phyloP scores from a whole-genome alignment of 2,113 vertebrate species.

The Pogonocichla stellata region DNA sequence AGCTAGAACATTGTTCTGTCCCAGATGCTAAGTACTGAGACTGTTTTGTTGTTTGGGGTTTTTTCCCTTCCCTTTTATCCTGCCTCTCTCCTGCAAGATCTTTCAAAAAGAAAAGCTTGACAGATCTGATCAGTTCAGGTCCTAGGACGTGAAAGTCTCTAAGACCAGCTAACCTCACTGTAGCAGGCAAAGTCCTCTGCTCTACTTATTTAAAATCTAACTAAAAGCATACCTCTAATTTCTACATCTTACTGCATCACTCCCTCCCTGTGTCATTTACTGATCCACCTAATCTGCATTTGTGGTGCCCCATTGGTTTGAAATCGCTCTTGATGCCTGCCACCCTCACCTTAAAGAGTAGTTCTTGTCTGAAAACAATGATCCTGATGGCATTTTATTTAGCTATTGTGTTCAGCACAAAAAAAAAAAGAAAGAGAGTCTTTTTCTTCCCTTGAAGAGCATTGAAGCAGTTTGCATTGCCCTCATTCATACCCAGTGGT shows the following conservation, averaged over 20 bases:
- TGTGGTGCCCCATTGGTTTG: neutral
- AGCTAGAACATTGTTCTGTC: neutral
- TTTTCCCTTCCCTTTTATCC: neutral
- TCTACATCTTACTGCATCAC: neutral
- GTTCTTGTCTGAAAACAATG: neutral
- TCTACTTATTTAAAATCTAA: neutral
- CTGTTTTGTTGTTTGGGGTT: neutral
- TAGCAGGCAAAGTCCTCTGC: neutral
- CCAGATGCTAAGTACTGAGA: neutral
- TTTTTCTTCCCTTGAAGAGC: neutral
- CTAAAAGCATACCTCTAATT: neutral
- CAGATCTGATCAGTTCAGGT: neutral
- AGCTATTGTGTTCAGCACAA: neutral
- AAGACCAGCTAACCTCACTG: neutral
- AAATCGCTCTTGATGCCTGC: neutral
- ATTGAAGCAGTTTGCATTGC: neutral
- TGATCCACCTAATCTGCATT: neutral
- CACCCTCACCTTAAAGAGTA: neutral
- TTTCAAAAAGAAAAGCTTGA: neutral
- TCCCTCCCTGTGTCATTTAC: neutral
- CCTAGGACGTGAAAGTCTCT: neutral
- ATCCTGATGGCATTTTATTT: neutral
- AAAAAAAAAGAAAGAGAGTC: neutral
- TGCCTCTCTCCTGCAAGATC: neutral
- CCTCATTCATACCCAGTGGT: neutral